Conservation (phyloP, 2,797 vertebrate genomes). For the Artibeus jamaicensis region DNA sequence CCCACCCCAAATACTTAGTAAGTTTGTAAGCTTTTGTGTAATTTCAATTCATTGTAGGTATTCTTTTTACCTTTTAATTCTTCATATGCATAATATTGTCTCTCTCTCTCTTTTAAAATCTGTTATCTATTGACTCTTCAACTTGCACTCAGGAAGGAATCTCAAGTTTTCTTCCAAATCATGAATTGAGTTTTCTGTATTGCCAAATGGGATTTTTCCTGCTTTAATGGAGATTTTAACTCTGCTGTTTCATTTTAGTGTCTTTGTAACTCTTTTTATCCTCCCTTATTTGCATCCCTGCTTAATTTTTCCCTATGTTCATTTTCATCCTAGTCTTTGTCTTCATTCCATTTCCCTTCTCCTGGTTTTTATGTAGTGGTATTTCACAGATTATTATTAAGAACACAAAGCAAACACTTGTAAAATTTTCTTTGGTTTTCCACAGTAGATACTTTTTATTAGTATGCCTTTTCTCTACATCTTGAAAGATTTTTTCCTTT, state of each 20-base stretch:
- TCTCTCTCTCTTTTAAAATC: neutral
- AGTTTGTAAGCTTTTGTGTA: neutral
- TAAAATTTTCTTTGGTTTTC: neutral
- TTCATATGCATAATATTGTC: no score
- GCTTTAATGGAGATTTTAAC: neutral
- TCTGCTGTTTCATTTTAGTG: neutral
- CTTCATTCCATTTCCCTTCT: neutral
- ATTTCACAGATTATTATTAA: neutral
- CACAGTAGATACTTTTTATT: neutral
- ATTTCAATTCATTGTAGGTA: neutral
- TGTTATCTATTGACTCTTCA: neutral
- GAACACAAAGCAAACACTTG: neutral
- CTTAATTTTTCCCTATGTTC: neutral
- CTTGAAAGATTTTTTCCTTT: neutral
- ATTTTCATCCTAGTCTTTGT: neutral
- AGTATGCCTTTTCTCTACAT: neutral
- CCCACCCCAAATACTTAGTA: neutral
- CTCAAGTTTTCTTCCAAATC: neutral
- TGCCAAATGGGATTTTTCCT: neutral
- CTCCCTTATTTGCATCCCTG: neutral
- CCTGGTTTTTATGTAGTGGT: neutral
- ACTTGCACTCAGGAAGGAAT: neutral
- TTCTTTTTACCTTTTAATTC: neutral
- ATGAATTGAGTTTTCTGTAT: neutral
- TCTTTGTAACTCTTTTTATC: neutral